Base-by-base conservation (phyloP, 2,797 vertebrate genomes). In the Heterohyrax brucei region DNA sequence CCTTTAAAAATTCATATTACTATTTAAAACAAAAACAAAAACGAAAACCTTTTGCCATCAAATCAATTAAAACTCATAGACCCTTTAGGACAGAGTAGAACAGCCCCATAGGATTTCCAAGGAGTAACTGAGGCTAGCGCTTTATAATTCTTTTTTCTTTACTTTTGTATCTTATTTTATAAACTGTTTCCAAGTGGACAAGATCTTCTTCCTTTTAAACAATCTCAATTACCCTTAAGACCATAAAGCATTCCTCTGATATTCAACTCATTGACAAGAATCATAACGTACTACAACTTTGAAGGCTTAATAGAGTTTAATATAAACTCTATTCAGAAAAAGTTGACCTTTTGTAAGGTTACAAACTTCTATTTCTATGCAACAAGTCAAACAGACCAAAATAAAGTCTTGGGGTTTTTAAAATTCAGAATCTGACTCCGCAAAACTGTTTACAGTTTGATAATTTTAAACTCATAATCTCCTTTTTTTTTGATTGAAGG, bases 361-460 rank as follows among this genome's bases (percentile, higher is more conserved):
- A 39, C 62, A 91, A 91, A 91, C 28, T 84, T 78, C 66, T 62
- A 18, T 78, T 89, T 92, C 79, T 91, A 80, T 61, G 64, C 46
- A 90, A 72, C 50, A 93, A 83, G 18, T 64, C 56, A 86, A 93
- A 95, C 30, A 84, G 22, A 80, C 62, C 33, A 82, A 96, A 95
- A 83, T 70, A 94, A 64, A 85, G 22, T 53, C 87, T 78, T 86
- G 4, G 26, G 21, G 8, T 50, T 88, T 91, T 87, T 61, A 22
- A 93, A 94, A 92, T 75, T 94, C 70, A 89, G 77, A 91, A 88
- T 89, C 89, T 95, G n/a, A 91, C 9, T 50, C 19, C 79, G 91
- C 30, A 59, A 95, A 94, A 91, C 83, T 92, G 66, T 78, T 73
- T 91, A 64, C 91, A 33, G 14, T 16, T 26, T 93, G 46, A 18